Evolutionary conservation across 2,888 invertebrate species (phyloP).

Genomic region (Thymelicus acteon): DNA sequence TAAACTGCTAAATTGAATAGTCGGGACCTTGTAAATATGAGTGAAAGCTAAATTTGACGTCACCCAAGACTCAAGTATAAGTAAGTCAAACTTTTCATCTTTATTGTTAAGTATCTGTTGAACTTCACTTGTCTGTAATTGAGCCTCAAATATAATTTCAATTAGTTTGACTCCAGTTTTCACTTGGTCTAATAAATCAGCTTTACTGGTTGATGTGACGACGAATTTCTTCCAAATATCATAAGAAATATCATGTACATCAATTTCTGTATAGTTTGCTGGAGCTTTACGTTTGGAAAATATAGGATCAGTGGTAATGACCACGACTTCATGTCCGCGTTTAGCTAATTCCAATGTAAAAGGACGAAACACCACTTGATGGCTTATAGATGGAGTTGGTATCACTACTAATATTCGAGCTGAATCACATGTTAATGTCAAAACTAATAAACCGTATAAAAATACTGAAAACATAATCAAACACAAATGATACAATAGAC

Average conservation of each 20-base stretch:
- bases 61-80: slow-evolving; percentile 45
- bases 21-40: slow-evolving; percentile 45
- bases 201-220: slow-evolving; percentile 8
- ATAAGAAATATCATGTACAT: slow-evolving; percentile 56
- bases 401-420: slow-evolving; percentile 52
- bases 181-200: slow-evolving; percentile 39
- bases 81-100: slow-evolving; percentile 44
- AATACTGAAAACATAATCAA: background rate
- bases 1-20: slow-evolving; percentile 46
- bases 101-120: slow-evolving; percentile 46
- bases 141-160: slow-evolving; percentile 43
- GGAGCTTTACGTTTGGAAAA: slow-evolving; percentile 48
- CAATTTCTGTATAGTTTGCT: slow-evolving; percentile 63
- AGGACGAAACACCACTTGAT: slow-evolving; percentile 60
- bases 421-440: background rate
- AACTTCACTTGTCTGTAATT: slow-evolving; percentile 46
- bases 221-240: slow-evolving; percentile 39
- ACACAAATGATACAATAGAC: background rate
- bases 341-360: slow-evolving; percentile 60
- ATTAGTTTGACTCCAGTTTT: slow-evolving; percentile 32
- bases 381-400: slow-evolving; percentile 56
- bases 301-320: slow-evolving; percentile 62
- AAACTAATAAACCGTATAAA: background rate
- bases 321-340: slow-evolving; percentile 66
- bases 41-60: slow-evolving; percentile 41